Percentiles rank a stretch among this genome's conserved stretches.
Evolutionary conservation across 2,797 vertebrate species (phyloP).

Genomic region (Tenualosa thibaudeaui): DNA sequence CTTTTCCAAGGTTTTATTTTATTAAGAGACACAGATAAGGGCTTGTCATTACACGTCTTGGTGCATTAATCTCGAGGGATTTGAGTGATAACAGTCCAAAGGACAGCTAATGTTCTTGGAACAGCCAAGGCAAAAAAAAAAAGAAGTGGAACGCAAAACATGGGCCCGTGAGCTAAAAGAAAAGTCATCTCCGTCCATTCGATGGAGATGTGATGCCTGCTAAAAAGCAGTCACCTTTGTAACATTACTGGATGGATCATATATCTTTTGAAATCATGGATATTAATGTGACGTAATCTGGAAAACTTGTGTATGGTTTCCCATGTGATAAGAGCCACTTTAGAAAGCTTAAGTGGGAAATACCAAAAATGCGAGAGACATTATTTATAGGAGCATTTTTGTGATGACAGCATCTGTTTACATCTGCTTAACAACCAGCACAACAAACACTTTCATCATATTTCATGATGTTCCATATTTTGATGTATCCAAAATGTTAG

Average conservation of each 20-base stretch:
- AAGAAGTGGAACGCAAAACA: conserved; percentile 26
- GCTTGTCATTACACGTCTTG: conserved; percentile 43
- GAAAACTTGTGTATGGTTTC: conserved; percentile 52
- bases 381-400: conserved; percentile 58
- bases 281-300: conserved; percentile 29
- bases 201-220: conserved; percentile 35
- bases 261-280: conserved; percentile 18
- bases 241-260: background rate
- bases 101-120: conserved; percentile 40
- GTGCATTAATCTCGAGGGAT: conserved; percentile 51
- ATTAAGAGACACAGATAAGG: conserved; percentile 48
- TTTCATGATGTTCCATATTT: background rate
- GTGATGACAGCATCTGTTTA: conserved; percentile 60
- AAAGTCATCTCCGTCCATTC: background rate
- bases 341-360: conserved; percentile 66
- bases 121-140: conserved; percentile 26
- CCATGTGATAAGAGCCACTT: conserved; percentile 73
- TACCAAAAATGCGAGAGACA: conserved; percentile 52
- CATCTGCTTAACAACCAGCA: conserved; percentile 51
- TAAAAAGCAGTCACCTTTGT: conserved; percentile 31
- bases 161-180: background rate
- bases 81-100: conserved; percentile 43
- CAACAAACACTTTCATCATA: conserved; percentile 32
- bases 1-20: conserved; percentile 38
- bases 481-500: background rate